Evolutionary conservation across 2,797 vertebrate genomes (phyloP).

Genomic region (Peromyscus melanophrys): DNA sequence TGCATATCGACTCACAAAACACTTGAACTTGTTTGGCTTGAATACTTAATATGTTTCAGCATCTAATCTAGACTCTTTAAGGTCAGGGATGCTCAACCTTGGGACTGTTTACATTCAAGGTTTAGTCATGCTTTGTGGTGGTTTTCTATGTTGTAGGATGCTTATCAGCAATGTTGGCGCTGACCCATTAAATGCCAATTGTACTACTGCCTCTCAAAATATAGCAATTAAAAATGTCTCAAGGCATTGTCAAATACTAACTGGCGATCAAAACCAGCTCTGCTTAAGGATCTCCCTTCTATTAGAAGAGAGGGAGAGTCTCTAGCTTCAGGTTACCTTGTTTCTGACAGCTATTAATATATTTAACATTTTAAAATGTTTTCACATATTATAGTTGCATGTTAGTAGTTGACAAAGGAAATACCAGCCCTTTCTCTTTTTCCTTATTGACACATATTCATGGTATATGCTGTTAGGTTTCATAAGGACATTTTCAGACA

Average conservation of each 20-base stretch:
- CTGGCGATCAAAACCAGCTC: not conserved
- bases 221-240: not conserved
- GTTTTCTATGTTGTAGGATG: not conserved
- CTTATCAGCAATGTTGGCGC: not conserved
- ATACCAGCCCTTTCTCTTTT: not conserved
- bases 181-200: not conserved
- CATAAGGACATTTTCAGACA: not conserved
- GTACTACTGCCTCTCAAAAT: not conserved
- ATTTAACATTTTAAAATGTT: not conserved
- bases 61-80: not conserved
- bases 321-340: not conserved
- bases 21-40: not conserved
- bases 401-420: not conserved
- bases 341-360: not conserved
- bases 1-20: not conserved
- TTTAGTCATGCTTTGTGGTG: not conserved
- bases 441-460: not conserved
- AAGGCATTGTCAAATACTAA: not conserved
- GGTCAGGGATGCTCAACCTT: not conserved
- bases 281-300: not conserved
- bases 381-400: not conserved
- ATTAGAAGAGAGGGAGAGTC: not conserved
- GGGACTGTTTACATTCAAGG: not conserved
- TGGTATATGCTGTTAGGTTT: not conserved
- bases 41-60: not conserved